phyloP scores from a whole-genome alignment of 2,797 vertebrate genomes.

The Anguilla megastoma region DNA sequence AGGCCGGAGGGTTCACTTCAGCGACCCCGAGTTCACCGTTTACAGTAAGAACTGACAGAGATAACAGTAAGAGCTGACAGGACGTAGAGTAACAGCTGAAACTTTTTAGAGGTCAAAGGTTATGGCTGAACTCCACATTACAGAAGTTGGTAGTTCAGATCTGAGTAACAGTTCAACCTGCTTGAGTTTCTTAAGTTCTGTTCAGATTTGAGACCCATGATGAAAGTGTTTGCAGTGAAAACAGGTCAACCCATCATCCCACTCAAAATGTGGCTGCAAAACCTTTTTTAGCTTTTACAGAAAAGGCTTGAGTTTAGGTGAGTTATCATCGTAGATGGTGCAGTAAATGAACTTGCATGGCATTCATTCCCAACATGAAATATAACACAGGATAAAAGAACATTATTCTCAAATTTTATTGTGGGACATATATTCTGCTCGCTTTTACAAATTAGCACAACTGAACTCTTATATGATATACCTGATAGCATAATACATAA shows the following conservation, averaged over 20 bases:
- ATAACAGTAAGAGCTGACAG: background rate
- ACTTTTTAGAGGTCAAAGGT: background rate
- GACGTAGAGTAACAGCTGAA: background rate
- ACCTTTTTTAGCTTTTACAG: no score
- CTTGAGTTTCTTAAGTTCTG: background rate
- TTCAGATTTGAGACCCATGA: background rate
- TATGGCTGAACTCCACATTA: background rate
- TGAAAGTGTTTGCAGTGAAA: background rate
- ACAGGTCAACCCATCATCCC: background rate
- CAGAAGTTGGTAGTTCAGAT: background rate
- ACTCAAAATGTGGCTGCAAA: background rate
- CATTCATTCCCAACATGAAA: no score
- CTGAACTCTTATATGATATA: background rate
- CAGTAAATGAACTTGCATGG: no score
- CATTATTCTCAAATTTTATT: no score
- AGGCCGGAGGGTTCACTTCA: conserved; percentile 84
- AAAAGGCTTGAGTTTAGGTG: no score
- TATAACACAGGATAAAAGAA: no score
- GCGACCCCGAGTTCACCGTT: conserved; percentile 82
- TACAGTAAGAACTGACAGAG: conserved; percentile 70
- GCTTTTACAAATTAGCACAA: no score
- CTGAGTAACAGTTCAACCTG: background rate
- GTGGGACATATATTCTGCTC: no score
- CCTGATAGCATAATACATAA: background rate
- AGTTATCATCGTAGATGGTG: no score